Percentiles rank a stretch among this genome's conserved stretches.
Conservation (phyloP, 2,113 vertebrate genomes). For the Myotis lucifugus region DNA sequence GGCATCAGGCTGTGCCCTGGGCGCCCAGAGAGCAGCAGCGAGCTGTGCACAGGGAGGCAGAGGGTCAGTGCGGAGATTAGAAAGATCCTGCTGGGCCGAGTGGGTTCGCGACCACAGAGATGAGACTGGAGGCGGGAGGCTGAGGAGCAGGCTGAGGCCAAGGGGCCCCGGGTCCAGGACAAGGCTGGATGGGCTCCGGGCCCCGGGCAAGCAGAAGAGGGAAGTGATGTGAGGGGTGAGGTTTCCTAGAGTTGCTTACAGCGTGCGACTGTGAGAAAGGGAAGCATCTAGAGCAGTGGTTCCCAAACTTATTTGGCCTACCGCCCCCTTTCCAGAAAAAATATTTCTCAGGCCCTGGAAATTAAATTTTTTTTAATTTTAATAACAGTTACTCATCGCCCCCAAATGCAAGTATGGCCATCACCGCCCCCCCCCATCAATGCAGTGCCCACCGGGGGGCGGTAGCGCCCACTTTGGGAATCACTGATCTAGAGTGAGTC, state of each 20-base stretch:
- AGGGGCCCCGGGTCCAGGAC: not conserved
- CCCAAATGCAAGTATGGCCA: no score
- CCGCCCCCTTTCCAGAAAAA: no score
- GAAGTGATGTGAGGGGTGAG: not conserved
- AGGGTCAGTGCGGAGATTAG: fast-evolving
- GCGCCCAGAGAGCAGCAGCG: no score
- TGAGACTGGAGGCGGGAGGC: not conserved
- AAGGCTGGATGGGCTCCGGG: not conserved
- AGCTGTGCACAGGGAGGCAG: not conserved
- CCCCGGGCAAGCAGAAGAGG: not conserved
- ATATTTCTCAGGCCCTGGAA: no score
- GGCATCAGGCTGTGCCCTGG: not conserved
- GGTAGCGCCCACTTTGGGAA: no score
- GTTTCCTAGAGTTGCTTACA: fast-evolving
- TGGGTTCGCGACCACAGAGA: fast-evolving
- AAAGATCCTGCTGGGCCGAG: not conserved
- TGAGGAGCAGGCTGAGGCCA: not conserved
- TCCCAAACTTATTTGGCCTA: no score
- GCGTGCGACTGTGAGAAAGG: not conserved
- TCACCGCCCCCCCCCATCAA: no score
- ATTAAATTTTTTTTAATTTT: no score
- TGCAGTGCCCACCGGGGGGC: no score
- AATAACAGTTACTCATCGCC: no score
- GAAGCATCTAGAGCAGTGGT: fast-evolving
- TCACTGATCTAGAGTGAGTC: fast-evolving